These are phyloP conservation scores for Pluvianellus socialis DNA, from an alignment of 2,113 vertebrate genomes.

Conservation along the genomic window DNA sequence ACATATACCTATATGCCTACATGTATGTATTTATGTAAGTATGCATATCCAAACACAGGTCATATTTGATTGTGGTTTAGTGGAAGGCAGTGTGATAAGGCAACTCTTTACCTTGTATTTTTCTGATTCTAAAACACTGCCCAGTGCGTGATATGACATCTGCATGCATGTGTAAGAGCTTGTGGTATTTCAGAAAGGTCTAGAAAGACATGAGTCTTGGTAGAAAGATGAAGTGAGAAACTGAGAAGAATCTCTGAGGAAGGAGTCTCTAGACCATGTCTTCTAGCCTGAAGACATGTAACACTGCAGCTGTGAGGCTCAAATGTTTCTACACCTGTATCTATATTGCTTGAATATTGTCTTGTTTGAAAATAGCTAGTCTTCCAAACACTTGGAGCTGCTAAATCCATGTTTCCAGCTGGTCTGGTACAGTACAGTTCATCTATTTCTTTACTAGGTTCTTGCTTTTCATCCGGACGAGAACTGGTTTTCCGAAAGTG, in stretches of 20 bases:
- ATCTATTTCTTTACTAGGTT: conserved; percentile 54
- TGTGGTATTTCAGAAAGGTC: background rate
- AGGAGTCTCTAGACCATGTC: background rate
- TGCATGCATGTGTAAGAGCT: background rate
- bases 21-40: background rate
- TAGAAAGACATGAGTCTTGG: background rate
- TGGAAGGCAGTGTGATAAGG: background rate
- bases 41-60: background rate
- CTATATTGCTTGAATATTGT: background rate
- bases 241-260: background rate
- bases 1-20: background rate
- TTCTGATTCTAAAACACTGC: background rate
- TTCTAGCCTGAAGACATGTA: background rate
- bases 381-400: background rate
- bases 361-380: background rate
- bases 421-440: background rate
- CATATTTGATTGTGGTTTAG: background rate
- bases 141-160: background rate
- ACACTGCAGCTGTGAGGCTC: background rate
- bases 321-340: background rate
- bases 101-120: background rate
- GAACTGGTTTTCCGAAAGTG: conserved; percentile 71
- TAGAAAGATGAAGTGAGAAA: background rate
- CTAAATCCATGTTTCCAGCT: background rate
- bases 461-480: conserved; percentile 73